Evolutionary conservation across 2,888 invertebrate species (phyloP).

Genomic region (Xanthia togata): DNA sequence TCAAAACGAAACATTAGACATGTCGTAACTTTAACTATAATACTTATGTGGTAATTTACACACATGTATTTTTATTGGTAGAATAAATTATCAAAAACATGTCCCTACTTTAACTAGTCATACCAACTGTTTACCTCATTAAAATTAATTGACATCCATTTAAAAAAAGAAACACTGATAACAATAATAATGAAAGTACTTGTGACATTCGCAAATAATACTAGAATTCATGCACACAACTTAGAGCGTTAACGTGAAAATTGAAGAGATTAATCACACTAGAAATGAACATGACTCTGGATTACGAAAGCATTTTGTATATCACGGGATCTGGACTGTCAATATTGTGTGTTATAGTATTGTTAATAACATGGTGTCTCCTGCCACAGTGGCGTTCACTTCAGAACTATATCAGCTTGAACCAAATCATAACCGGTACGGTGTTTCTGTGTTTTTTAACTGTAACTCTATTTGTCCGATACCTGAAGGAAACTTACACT

Average conservation of each 20-base stretch:
- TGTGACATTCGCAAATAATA: slow-evolving; percentile 11
- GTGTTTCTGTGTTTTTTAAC: not conserved
- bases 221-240: not conserved
- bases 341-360: slow-evolving; percentile 37
- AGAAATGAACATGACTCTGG: slow-evolving; percentile 7
- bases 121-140: not conserved
- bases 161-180: slow-evolving; percentile 10
- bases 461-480: not conserved
- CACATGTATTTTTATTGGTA: not conserved
- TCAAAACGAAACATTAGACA: not conserved
- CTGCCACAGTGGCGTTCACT: slow-evolving; percentile 50
- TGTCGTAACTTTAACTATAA: not conserved
- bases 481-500: fast-evolving
- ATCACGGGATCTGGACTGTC: slow-evolving; percentile 27
- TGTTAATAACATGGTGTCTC: slow-evolving; percentile 48
- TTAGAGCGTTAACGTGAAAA: too few relatives aligned
- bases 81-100: not conserved
- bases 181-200: not conserved
- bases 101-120: not conserved
- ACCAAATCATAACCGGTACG: slow-evolving; percentile 41
- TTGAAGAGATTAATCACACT: not conserved
- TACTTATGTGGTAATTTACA: not conserved
- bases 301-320: slow-evolving; percentile 15
- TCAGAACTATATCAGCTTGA: slow-evolving; percentile 48
- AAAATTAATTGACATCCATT: slow-evolving; percentile 7